These are phyloP conservation scores for Saccostrea cuccullata DNA, from an alignment of 1,140 invertebrate species.

Conservation along the genomic window DNA sequence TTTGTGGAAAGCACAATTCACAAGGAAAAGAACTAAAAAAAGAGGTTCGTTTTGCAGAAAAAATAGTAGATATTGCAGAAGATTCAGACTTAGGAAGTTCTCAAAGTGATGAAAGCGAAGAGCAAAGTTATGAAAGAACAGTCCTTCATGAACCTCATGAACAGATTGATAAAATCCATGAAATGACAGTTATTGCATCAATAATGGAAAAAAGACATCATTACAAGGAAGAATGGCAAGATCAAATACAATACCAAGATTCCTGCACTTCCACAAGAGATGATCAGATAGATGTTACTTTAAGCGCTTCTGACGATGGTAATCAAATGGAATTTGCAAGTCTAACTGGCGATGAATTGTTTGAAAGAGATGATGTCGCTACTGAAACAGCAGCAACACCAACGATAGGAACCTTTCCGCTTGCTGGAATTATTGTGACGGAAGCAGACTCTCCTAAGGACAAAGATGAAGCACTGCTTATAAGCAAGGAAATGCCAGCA, in stretches of 20 bases:
- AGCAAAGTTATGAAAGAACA: neutral
- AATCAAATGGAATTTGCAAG: neutral
- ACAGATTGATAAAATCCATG: constrained; percentile 69
- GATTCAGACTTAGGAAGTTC: neutral
- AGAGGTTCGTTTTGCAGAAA: constrained; percentile 19
- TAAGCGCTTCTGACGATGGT: neutral
- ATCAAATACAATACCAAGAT: constrained; percentile 38
- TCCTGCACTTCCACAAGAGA: constrained; percentile 33
- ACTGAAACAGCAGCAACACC: constrained; percentile 53
- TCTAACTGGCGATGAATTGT: constrained; percentile 49
- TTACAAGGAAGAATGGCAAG: constrained; percentile 55
- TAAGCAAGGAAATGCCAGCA: constrained; percentile 39
- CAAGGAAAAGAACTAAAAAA: neutral
- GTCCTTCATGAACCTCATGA: constrained; percentile 70
- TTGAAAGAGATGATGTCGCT: constrained; percentile 45
- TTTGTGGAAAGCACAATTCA: neutral
- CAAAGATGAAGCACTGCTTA: constrained; percentile 55
- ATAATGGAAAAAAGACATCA: constrained; percentile 70
- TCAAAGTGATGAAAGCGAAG: constrained; percentile 47
- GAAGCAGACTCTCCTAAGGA: constrained; percentile 72
- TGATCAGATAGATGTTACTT: constrained; percentile 41
- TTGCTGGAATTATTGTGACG: neutral
- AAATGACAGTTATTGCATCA: constrained; percentile 69
- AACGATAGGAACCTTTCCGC: constrained; percentile 7
- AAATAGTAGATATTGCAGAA: neutral